These are phyloP conservation scores for Linurgus olivaceus DNA, from an alignment of 2,797 vertebrate species.

Conservation along the genomic window DNA sequence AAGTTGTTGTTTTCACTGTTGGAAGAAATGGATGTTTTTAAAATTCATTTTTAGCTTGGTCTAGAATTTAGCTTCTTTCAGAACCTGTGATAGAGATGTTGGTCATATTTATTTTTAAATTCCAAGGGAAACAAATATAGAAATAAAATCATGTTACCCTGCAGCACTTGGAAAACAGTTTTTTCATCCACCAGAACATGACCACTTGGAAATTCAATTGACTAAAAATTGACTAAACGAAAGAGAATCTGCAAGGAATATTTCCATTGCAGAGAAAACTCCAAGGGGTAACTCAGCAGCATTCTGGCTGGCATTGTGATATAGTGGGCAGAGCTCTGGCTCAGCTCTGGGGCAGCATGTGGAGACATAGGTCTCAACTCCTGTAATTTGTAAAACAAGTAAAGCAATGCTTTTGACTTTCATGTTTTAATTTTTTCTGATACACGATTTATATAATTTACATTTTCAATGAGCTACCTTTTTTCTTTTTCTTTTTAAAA, in stretches of 20 bases:
- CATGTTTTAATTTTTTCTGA: neutral
- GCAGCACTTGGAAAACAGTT: neutral
- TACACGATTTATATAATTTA: neutral
- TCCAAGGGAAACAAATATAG: neutral
- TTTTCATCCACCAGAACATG: neutral
- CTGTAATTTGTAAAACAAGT: neutral
- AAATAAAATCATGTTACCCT: constrained; percentile 14
- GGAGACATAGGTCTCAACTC: neutral
- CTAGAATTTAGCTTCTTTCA: neutral
- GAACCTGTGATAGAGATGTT: neutral
- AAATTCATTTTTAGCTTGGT: neutral
- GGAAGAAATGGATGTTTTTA: neutral
- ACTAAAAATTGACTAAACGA: constrained; percentile 5
- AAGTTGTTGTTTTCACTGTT: neutral
- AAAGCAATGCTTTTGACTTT: neutral
- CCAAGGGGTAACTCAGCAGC: neutral
- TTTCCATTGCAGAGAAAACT: neutral
- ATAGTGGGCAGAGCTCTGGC: neutral
- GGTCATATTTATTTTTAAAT: constrained; percentile 9
- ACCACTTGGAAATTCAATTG: neutral
- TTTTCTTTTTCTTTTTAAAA: neutral
- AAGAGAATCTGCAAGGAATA: neutral
- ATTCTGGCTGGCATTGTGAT: neutral
- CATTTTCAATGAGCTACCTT: neutral
- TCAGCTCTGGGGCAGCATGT: neutral